Evolutionary conservation across 2,797 vertebrate genomes (phyloP), one percentile per base, ranked within the genome.

Genomic region (Taenioides sp.): DNA sequence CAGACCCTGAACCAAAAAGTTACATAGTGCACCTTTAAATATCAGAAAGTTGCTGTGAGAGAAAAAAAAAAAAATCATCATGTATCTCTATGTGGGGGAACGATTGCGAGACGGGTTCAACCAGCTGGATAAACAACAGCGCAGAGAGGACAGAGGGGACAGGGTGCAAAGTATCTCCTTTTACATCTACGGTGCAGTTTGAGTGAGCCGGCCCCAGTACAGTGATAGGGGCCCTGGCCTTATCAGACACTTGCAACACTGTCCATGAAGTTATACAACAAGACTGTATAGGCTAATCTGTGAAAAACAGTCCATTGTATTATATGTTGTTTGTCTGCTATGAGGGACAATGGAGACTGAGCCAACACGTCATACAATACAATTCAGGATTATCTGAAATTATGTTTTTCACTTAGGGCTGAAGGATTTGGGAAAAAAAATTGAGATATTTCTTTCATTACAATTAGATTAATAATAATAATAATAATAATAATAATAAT

Each of bases 71-170:
- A 57, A n/a, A 58, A n/a, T 12, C 22, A 34, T 61, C n/a, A 17
- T 61, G 59, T 37, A 34, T 61, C 59, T 11, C 59, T 61, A 11
- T n/a, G 59, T 12, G 27, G 59, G 59, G 59, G 59, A 37, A 6
- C 31, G 59, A 61, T 34, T 71, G 76, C 77, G 84, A 84, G 71
- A 80, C 71, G 70, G 70, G 79, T 79, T 74, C 75, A 71, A 71
- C 83, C 92, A 93, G 90, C 92, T 92, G 92, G 83, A 80, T 90
- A 91, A 92, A 93, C 84, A 92, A 91, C 82, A 91, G 79, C 75
- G 40, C 40, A 75, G 74, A 74, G 62, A 83, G 82, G 86, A 87
- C 85, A 83, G 60, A 59, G 86, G 64, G 81, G 27, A 83, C 87
- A 77, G 87, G 85, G 86, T 86, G 64, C 72, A 61, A 68, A 74